phyloP scores from a whole-genome alignment of 2,888 invertebrate genomes.

The Agriotes lineatus region DNA sequence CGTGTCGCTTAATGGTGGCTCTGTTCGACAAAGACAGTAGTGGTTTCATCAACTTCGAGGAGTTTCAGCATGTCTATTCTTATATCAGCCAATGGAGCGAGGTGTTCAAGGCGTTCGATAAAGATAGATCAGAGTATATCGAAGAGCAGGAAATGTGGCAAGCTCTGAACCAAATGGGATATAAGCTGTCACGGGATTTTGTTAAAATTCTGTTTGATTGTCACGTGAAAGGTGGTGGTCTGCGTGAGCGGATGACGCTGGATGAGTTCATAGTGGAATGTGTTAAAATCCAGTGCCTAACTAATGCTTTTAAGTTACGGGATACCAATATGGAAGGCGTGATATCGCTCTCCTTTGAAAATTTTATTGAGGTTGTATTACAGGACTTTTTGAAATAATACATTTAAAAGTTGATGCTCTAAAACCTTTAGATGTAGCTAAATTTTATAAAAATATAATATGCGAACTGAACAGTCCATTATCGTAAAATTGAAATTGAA shows the following conservation, averaged over 20 bases:
- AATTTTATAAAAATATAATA: too few relatives aligned
- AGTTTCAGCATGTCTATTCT: constrained; percentile 84
- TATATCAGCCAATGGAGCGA: constrained; percentile 87
- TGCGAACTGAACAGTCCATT: too few relatives aligned
- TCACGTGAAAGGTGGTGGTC: constrained; percentile 68
- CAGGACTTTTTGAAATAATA: constrained; percentile 73
- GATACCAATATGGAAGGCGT: constrained; percentile 83
- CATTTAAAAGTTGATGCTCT: too few relatives aligned
- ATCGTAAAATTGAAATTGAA: too few relatives aligned
- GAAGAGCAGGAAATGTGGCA: constrained; percentile 80
- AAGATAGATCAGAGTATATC: constrained; percentile 82
- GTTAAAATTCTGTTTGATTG: constrained; percentile 75
- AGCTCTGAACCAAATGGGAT: constrained; percentile 86
- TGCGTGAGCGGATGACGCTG: constrained; percentile 74
- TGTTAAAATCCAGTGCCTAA: constrained; percentile 85
- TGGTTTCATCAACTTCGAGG: constrained; percentile 81
- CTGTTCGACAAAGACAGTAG: constrained; percentile 85
- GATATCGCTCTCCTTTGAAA: constrained; percentile 87
- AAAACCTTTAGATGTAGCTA: too few relatives aligned
- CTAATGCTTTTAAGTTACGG: constrained; percentile 82
- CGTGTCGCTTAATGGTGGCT: constrained; percentile 85
- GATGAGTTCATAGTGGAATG: constrained; percentile 88
- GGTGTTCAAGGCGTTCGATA: constrained; percentile 83
- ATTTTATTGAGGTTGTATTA: constrained; percentile 85
- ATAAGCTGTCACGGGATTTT: constrained; percentile 80